A percentile compares a stretch with the other conserved stretches of the same genome.
Conservation (phyloP, 2,113 vertebrate species). For the Blennius ocellaris region DNA sequence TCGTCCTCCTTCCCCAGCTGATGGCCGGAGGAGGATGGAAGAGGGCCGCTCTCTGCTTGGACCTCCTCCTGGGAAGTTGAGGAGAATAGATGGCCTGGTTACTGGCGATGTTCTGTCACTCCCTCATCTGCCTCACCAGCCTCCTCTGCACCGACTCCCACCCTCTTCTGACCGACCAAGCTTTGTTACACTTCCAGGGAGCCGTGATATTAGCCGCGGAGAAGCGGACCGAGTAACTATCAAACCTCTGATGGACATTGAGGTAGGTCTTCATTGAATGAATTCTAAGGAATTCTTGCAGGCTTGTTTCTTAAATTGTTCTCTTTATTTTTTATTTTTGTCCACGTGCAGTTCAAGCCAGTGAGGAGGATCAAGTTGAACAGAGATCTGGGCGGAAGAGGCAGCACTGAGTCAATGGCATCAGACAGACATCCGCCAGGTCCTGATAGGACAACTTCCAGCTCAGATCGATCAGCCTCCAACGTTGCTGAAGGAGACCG, state of each 20-base stretch:
- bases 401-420: constrained; percentile 45
- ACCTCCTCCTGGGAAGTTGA: constrained; percentile 70
- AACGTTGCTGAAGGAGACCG: constrained; percentile 47
- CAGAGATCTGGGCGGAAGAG: constrained; percentile 72
- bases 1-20: constrained; percentile 35
- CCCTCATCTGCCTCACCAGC: constrained; percentile 64
- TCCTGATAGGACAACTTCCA: constrained; percentile 50
- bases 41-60: constrained; percentile 67
- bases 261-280: constrained; percentile 51
- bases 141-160: constrained; percentile 55
- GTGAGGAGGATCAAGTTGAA: constrained; percentile 75
- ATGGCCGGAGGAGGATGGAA: constrained; percentile 65
- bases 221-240: constrained; percentile 66
- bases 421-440: constrained; percentile 38
- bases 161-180: constrained; percentile 54
- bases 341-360: constrained; percentile 63
- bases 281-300: background rate
- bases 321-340: constrained; percentile 5
- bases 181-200: constrained; percentile 54
- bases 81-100: constrained; percentile 60
- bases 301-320: background rate
- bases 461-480: constrained; percentile 54
- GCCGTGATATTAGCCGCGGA: constrained; percentile 60
- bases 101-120: constrained; percentile 46
- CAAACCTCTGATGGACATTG: constrained; percentile 74